These are phyloP conservation scores for Homarus gammarus DNA, from an alignment of 2,888 invertebrate genomes.

Conservation along the genomic window DNA sequence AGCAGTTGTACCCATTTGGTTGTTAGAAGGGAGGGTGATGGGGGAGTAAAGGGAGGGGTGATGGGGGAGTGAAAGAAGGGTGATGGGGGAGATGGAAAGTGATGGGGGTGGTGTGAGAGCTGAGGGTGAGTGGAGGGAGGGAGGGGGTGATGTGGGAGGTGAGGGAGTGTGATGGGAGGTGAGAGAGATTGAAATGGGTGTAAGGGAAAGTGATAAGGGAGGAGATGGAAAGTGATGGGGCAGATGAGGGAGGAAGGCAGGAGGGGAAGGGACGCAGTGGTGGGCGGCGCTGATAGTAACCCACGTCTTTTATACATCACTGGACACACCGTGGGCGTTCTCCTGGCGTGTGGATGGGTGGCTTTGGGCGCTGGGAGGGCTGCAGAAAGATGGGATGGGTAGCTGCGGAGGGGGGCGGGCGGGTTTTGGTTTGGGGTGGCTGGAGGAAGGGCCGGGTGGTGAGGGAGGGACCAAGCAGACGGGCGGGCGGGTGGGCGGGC, in stretches of 20 bases:
- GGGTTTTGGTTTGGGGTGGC: too few species aligned
- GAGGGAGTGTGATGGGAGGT: slow-evolving; percentile 7
- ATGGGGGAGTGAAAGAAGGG: not conserved
- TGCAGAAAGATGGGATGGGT: too few species aligned
- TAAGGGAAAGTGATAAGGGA: not conserved
- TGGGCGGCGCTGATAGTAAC: too few species aligned
- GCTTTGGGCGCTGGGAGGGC: too few species aligned
- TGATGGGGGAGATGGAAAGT: not conserved
- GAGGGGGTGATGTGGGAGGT: not conserved
- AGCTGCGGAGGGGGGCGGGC: too few species aligned
- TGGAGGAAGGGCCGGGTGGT: not conserved
- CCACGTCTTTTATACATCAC: too few species aligned
- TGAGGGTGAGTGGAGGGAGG: not conserved
- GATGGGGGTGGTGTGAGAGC: not conserved
- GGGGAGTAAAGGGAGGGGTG: too few species aligned
- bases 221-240: not conserved
- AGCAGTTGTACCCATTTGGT: too few species aligned
- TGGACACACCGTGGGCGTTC: too few species aligned
- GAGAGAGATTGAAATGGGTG: not conserved
- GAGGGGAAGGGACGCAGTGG: not conserved
- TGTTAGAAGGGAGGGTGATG: too few species aligned
- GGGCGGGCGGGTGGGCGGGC: not conserved
- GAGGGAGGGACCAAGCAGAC: not conserved
- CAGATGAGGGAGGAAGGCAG: too few species aligned
- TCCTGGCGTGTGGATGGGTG: too few species aligned